Evolutionary conservation across 2,113 vertebrate species (phyloP).

Genomic region (Neotoma lepida): DNA sequence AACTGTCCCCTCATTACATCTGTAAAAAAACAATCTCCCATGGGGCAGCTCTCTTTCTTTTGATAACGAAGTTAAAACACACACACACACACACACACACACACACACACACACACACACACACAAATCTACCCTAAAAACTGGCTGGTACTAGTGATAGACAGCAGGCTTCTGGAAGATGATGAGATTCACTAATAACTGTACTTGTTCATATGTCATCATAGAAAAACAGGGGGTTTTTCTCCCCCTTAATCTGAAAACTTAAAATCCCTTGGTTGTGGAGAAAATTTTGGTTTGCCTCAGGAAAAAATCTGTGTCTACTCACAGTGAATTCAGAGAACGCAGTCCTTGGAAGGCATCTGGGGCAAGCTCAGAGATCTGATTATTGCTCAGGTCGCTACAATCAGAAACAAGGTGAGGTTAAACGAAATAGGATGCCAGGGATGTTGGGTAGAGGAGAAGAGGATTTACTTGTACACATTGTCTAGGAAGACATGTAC

Average conservation of each 20-base stretch:
- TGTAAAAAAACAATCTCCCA: not conserved
- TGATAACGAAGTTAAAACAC: not conserved
- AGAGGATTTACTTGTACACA: conserved; percentile 4
- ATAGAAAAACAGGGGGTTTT: not conserved
- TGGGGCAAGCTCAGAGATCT: conserved; percentile 97
- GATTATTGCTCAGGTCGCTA: conserved; percentile 99
- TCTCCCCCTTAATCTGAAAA: not conserved
- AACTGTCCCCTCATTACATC: conserved; percentile 21
- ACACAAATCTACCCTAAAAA: not conserved
- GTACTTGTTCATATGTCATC: not conserved
- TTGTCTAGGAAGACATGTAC: not conserved
- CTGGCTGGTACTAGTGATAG: not conserved
- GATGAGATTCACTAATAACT: not conserved
- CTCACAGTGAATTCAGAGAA: conserved; percentile 98
- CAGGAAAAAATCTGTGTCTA: conserved; percentile 67
- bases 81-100: too few species aligned
- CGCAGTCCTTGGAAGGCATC: conserved; percentile 98
- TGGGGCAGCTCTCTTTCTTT: not conserved
- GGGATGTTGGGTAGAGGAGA: not conserved
- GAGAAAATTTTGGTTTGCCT: not conserved
- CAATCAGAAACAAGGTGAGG: conserved; percentile 76
- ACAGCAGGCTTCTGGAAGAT: not conserved
- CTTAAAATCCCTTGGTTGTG: too few species aligned
- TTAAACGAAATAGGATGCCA: conserved; percentile 58
- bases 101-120: not conserved